Base-by-base conservation (phyloP, 2,888 invertebrate genomes). In the Subacronicta megacephala region DNA sequence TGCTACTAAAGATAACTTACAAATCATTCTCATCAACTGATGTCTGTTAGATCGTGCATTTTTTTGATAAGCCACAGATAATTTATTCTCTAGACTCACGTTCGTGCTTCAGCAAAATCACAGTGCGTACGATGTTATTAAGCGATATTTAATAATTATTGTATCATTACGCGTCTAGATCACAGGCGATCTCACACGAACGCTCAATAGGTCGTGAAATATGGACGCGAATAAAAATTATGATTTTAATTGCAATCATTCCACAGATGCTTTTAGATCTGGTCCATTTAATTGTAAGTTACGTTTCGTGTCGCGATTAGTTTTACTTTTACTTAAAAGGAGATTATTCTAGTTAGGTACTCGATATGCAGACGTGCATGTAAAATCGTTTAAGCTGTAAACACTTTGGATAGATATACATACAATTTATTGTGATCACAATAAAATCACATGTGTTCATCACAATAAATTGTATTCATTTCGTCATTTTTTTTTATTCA, bases 161-260 rank as follows among this genome's bases (percentile, higher is more conserved):
- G 51, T 43, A 64, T 55, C 47, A 42, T 59, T 36, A 58, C 46
- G 23, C 10, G 46, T 7, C 15, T 6, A 47, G 15, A 50, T 15
- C 20, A 44, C 23, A 16, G 7, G 37, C 36, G 13, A 42, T 59
- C 29, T 36, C n/a, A 20, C 53, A 67, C 47, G 55, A 55, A 37
- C 45, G 7, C 36, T 41, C 17, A 55, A 37, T 60, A 55, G 41
- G 44, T 56, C 42, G 55, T 66, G 44, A 56, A 66, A 62, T 53
- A 50, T 49, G 16, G 23, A 17, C 43, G 50, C 50, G 9, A 61
- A 38, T 50, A 31, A 36, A 41, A 36, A 26, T 38, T 18, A 44
- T 41, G 23, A 45, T 40, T 43, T 33, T 40, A 62, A 55, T 66
- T 20, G 15, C 20, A 12, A 29, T 12, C 53, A 60, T 64, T 53